Evolutionary conservation across 2,113 vertebrate species (phyloP).

Genomic region (Leiothrix lutea): DNA sequence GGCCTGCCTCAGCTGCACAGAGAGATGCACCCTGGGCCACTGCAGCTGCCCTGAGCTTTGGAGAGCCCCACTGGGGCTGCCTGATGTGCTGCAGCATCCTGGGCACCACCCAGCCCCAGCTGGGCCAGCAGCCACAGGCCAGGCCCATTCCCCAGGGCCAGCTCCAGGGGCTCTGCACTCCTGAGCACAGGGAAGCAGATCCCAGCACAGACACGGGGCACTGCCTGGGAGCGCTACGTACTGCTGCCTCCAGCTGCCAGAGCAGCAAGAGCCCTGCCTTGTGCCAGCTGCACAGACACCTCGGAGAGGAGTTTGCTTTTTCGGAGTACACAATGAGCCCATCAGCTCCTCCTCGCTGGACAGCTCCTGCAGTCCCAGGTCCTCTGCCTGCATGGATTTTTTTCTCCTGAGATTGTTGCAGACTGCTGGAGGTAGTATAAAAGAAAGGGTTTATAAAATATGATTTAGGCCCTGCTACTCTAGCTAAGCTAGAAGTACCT

Average conservation of each 20-base stretch:
- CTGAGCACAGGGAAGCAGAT: not conserved
- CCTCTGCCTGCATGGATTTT: too few relatives aligned
- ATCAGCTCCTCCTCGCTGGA: too few relatives aligned
- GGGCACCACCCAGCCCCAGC: accelerated
- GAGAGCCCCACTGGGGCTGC: not conserved
- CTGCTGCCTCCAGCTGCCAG: not conserved
- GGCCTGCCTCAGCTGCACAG: not conserved
- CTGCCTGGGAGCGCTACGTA: not conserved
- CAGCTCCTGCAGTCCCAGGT: too few relatives aligned
- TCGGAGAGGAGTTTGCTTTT: too few relatives aligned
- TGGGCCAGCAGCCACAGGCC: not conserved
- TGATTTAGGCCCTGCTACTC: too few relatives aligned
- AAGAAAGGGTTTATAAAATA: too few relatives aligned
- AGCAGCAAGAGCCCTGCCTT: not conserved
- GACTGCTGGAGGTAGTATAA: too few relatives aligned
- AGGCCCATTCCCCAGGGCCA: not conserved
- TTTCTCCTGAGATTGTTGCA: too few relatives aligned
- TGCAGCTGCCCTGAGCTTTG: not conserved
- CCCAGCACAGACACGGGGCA: not conserved
- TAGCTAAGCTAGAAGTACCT: too few relatives aligned
- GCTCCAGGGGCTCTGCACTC: not conserved
- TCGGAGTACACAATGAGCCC: too few relatives aligned
- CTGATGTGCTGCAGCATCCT: not conserved
- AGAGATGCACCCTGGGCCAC: not conserved
- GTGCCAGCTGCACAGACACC: not conserved